Conservation (phyloP, 2,797 vertebrate genomes). For the Myotis vivesi region DNA sequence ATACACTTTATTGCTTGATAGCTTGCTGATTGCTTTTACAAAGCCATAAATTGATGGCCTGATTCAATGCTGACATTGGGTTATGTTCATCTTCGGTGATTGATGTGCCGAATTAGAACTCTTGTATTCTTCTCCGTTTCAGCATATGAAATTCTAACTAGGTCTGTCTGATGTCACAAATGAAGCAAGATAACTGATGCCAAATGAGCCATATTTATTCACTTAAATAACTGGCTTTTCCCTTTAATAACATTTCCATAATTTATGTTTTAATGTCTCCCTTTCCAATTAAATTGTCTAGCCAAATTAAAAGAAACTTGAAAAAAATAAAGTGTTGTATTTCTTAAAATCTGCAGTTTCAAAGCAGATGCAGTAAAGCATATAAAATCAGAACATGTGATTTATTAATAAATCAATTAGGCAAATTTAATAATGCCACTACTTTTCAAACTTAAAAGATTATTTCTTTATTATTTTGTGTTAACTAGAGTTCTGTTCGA, state of each 20-base stretch:
- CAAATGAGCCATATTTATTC: constrained; percentile 69
- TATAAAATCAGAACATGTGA: constrained; percentile 57
- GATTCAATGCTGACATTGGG: constrained; percentile 86
- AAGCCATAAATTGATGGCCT: constrained; percentile 88
- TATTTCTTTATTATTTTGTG: constrained; percentile 30
- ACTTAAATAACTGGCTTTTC: constrained; percentile 70
- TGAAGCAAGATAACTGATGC: constrained; percentile 57
- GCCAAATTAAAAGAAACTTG: constrained; percentile 11
- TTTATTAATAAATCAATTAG: constrained; percentile 74
- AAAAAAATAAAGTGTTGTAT: not conserved
- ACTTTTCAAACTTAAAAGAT: constrained; percentile 49
- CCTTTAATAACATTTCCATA: constrained; percentile 77
- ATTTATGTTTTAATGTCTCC: constrained; percentile 69
- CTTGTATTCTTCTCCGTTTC: constrained; percentile 71
- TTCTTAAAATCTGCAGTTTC: constrained; percentile 24
- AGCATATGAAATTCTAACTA: constrained; percentile 80
- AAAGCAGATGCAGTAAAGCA: constrained; percentile 51
- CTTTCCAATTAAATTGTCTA: constrained; percentile 65
- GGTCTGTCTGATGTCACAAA: constrained; percentile 74
- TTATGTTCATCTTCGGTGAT: constrained; percentile 86
- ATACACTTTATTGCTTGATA: constrained; percentile 87
- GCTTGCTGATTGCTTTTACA: constrained; percentile 89
- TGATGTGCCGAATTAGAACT: constrained; percentile 85
- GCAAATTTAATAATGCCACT: constrained; percentile 71
- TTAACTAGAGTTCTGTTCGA: constrained; percentile 3